These are phyloP conservation scores for Axea sp. DNA, from an alignment of 2,888 invertebrate species.

Conservation along the genomic window DNA sequence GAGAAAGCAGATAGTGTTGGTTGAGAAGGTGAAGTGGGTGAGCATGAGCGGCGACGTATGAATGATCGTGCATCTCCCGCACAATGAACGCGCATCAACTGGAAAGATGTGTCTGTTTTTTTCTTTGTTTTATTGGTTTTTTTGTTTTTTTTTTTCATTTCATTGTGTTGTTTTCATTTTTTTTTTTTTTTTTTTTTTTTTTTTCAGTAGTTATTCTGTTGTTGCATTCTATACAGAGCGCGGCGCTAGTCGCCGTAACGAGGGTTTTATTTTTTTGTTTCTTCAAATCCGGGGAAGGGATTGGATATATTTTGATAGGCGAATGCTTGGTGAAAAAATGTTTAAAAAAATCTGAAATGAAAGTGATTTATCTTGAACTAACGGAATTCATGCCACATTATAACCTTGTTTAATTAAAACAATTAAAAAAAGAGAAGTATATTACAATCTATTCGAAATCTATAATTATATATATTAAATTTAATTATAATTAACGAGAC, in stretches of 20 bases:
- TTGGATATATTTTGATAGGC: conserved; percentile 26
- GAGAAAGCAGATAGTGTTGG: too few relatives aligned
- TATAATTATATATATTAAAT: too few relatives aligned
- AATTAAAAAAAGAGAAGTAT: too few relatives aligned
- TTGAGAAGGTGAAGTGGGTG: too few relatives aligned
- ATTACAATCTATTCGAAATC: too few relatives aligned
- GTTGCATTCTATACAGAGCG: conserved; percentile 71
- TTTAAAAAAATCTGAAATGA: conserved; percentile 12
- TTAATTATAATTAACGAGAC: too few relatives aligned
- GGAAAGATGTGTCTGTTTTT: too few relatives aligned
- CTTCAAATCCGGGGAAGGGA: conserved; percentile 15
- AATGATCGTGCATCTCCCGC: too few relatives aligned
- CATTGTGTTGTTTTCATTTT: conserved; percentile 6
- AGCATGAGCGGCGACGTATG: too few relatives aligned
- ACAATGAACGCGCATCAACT: too few relatives aligned
- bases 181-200: conserved; percentile 5
- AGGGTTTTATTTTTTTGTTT: conserved; percentile 48
- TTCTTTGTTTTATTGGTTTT: neutral
- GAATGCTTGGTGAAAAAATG: conserved; percentile 38
- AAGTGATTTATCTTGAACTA: conserved; percentile 12
- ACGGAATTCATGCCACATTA: conserved; percentile 3
- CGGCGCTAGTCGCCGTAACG: conserved; percentile 75
- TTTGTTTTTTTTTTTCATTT: too few relatives aligned
- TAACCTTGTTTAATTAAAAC: too few relatives aligned
- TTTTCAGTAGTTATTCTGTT: conserved; percentile 23